phyloP scores from a whole-genome alignment of 37 sponge, comb jelly and placozoan genomes.

The Chondrilla cf. caribensis region DNA sequence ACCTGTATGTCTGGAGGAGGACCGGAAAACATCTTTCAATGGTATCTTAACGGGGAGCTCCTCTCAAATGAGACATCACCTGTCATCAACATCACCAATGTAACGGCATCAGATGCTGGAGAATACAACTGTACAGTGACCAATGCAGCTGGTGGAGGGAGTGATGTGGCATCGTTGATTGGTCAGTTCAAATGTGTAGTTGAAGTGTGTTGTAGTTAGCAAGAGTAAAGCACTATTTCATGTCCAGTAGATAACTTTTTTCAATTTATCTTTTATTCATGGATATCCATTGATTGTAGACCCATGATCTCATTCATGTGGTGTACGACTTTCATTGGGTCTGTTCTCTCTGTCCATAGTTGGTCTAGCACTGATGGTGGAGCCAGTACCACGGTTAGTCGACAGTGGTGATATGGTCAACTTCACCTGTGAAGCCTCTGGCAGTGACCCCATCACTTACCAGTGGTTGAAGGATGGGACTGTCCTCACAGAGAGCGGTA shows the following conservation, averaged over 20 bases:
- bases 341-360: neutral
- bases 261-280: too few relatives aligned
- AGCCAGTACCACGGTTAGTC: constrained; percentile 5
- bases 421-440: constrained; percentile 19
- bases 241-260: too few relatives aligned
- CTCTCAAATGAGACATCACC: neutral
- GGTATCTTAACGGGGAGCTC: constrained; percentile 34
- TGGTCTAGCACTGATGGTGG: neutral
- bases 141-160: constrained; percentile 55
- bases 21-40: constrained; percentile 31
- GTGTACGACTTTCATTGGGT: too few relatives aligned
- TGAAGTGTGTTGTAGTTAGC: too few relatives aligned
- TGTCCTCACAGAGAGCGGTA: neutral
- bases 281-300: too few relatives aligned
- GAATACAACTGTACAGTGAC: constrained; percentile 51
- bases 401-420: neutral
- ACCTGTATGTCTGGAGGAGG: constrained; percentile 54
- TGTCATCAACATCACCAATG: neutral
- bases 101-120: constrained; percentile 46
- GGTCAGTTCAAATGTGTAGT: neutral
- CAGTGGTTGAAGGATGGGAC: constrained; percentile 21
- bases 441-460: constrained; percentile 4
- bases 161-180: neutral
- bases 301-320: too few relatives aligned
- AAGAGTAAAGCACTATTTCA: too few relatives aligned